Percentiles rank a stretch among this genome's conserved stretches.
Evolutionary conservation across 2,797 vertebrate species (phyloP).

Genomic region (Gymnothorax javanicus): DNA sequence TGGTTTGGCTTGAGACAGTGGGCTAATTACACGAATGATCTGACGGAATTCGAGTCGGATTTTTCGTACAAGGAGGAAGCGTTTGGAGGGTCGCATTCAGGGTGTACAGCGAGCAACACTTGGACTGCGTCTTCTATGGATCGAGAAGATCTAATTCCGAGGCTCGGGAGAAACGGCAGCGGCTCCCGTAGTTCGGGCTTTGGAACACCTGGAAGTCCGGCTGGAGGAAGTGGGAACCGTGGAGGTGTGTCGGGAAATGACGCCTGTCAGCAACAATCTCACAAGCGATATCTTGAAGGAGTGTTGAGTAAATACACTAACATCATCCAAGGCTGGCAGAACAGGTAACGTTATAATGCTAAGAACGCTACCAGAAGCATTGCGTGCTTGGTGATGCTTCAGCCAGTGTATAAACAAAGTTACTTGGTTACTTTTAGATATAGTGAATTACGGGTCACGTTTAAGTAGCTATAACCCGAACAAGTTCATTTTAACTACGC

Average conservation of each 20-base stretch:
- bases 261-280: conserved; percentile 50
- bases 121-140: conserved; percentile 40
- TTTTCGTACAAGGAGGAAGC: conserved; percentile 40
- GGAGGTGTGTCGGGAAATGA: conserved; percentile 43
- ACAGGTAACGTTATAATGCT: conserved; percentile 72
- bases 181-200: conserved; percentile 41
- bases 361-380: background rate
- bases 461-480: background rate
- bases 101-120: conserved; percentile 52
- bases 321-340: conserved; percentile 91
- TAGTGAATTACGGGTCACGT: background rate
- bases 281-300: conserved; percentile 78
- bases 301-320: conserved; percentile 91
- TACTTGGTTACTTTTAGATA: background rate
- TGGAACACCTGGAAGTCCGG: conserved; percentile 39
- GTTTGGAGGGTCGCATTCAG: conserved; percentile 42
- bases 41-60: background rate
- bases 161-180: conserved; percentile 47
- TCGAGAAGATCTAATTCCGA: conserved; percentile 51
- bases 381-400: background rate
- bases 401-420: background rate
- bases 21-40: conserved; percentile 33
- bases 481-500: background rate
- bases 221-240: conserved; percentile 42
- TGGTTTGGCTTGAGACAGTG: conserved; percentile 13